A percentile compares a stretch with the other conserved stretches of the same genome.
Evolutionary conservation across 2,113 vertebrate species (phyloP).

Genomic region (Rhegmatorhina hoffmannsi): DNA sequence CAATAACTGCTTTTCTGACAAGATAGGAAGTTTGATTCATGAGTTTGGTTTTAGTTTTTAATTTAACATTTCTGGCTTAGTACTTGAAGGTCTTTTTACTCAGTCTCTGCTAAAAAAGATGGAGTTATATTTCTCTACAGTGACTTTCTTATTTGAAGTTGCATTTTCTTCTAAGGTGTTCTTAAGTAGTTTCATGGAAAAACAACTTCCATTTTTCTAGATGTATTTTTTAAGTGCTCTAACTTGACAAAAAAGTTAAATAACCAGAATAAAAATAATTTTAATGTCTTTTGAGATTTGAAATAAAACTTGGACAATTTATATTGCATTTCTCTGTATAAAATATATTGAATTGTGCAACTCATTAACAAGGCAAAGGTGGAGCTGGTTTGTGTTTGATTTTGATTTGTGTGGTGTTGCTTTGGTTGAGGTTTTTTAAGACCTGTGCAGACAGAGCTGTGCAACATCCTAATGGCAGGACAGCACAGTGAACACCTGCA

Average conservation of each 20-base stretch:
- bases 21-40: neutral
- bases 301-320: neutral
- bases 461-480: neutral
- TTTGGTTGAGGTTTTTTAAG: neutral
- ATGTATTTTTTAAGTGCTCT: neutral
- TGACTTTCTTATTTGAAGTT: neutral
- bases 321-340: neutral
- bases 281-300: neutral
- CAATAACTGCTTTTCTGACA: neutral
- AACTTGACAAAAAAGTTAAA: neutral
- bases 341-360: neutral
- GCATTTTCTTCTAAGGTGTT: neutral
- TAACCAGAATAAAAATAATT: neutral
- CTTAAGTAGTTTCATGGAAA: neutral
- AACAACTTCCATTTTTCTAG: neutral
- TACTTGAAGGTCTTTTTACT: neutral
- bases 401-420: neutral
- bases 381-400: neutral
- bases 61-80: conserved; percentile 31
- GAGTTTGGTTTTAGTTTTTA: conserved; percentile 10
- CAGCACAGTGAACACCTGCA: neutral
- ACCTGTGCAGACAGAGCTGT: neutral
- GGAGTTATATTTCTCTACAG: neutral
- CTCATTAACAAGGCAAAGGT: neutral
- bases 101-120: neutral